phyloP scores from a whole-genome alignment of 2,888 invertebrate genomes.

The Scelioninae gen. 1 region DNA sequence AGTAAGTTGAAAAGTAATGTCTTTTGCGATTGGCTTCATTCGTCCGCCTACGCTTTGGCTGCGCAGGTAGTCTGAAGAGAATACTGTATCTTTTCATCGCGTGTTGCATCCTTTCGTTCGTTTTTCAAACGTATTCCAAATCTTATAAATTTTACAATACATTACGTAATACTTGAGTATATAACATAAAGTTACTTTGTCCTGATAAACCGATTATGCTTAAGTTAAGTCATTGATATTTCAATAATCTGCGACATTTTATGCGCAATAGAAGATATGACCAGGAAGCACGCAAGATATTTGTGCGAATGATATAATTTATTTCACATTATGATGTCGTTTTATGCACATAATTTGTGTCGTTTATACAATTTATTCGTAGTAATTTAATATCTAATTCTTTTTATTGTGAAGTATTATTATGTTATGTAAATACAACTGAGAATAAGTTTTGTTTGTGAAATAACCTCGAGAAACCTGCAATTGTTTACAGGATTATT shows the following conservation, averaged over 20 bases:
- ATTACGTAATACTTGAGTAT: conserved; percentile 26
- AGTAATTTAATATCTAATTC: no score
- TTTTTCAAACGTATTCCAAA: conserved; percentile 22
- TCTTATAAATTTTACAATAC: conserved; percentile 37
- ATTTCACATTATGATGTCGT: not conserved
- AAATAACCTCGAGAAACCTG: not conserved
- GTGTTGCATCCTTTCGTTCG: conserved; percentile 32
- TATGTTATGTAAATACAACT: no score
- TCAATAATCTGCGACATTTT: conserved; percentile 13
- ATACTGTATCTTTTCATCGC: conserved; percentile 60
- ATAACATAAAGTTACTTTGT: conserved; percentile 21
- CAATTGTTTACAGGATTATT: conserved; percentile 28
- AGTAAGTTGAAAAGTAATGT: conserved; percentile 70
- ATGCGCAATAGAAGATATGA: not conserved
- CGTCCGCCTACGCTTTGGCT: conserved; percentile 59
- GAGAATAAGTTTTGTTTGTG: not conserved
- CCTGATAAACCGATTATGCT: conserved; percentile 32
- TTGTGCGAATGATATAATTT: conserved; percentile 7
- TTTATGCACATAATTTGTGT: no score
- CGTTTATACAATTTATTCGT: no score
- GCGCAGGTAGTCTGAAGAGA: conserved; percentile 56
- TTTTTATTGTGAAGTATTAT: no score
- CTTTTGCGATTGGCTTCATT: conserved; percentile 54
- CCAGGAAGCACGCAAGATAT: conserved; percentile 10
- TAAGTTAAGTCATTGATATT: conserved; percentile 35